Conservation (phyloP, 1,140 invertebrate genomes). For the Brachionus sp. region DNA sequence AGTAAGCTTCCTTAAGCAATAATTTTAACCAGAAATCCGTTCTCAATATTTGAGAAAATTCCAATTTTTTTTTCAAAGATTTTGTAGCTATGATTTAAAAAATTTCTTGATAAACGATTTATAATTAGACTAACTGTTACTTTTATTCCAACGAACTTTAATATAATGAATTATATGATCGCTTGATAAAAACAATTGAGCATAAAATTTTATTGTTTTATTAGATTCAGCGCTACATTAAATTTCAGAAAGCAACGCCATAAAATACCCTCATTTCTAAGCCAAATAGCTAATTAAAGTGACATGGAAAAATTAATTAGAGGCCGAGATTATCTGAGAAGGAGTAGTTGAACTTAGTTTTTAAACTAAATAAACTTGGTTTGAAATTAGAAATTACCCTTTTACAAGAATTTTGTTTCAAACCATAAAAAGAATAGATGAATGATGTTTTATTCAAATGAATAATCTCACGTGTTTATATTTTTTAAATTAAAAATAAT, state of each 20-base stretch:
- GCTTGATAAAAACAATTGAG: conserved; percentile 8
- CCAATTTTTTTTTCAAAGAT: neutral
- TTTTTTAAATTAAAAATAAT: too few relatives aligned
- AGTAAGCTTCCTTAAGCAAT: neutral
- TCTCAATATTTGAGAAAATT: neutral
- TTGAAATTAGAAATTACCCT: too few relatives aligned
- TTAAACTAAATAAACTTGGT: neutral
- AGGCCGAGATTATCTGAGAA: neutral
- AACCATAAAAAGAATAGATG: neutral
- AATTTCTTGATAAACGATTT: too few relatives aligned
- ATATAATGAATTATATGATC: neutral
- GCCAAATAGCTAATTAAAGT: neutral
- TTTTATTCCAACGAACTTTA: neutral
- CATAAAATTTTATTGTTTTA: neutral
- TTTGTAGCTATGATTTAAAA: neutral
- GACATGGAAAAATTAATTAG: neutral
- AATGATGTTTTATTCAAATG: neutral
- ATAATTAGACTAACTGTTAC: neutral
- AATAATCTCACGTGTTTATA: neutral
- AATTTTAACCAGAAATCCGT: neutral
- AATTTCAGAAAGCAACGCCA: neutral
- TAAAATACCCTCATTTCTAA: neutral
- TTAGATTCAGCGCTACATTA: neutral
- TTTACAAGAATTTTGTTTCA: neutral
- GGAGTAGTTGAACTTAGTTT: neutral